Evolutionary conservation across 2,797 vertebrate genomes (phyloP).

Genomic region (Natrix natrix): DNA sequence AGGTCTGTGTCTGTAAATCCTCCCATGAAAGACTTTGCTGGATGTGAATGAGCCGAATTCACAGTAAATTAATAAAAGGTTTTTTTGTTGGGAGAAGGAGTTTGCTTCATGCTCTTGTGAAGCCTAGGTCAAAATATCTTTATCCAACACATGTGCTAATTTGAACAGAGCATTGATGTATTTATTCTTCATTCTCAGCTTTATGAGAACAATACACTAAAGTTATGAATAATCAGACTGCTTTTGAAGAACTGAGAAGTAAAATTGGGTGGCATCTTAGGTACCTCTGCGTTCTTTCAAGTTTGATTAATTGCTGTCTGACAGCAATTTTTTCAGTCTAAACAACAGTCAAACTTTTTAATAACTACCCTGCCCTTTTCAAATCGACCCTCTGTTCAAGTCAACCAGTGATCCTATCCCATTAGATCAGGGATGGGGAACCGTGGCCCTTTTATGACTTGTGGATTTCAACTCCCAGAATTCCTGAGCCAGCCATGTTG

Average conservation of each 20-base stretch:
- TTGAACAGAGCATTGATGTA: not conserved
- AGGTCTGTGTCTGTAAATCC: too few species aligned
- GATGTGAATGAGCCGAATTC: too few species aligned
- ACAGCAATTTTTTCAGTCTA: constrained; percentile 14
- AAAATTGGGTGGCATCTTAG: not conserved
- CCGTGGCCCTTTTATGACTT: not conserved
- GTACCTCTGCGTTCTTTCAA: not conserved
- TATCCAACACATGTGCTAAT: not conserved
- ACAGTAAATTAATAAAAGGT: too few species aligned
- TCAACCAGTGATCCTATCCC: not conserved
- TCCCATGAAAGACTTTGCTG: too few species aligned
- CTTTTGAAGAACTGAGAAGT: not conserved
- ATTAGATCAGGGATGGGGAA: not conserved
- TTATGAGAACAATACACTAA: not conserved
- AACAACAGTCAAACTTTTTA: not conserved
- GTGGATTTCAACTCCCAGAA: not conserved
- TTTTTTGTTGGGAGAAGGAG: too few species aligned
- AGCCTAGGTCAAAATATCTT: not conserved
- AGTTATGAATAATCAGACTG: not conserved
- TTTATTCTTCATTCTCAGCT: not conserved
- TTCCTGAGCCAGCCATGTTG: not conserved
- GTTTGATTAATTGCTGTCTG: not conserved
- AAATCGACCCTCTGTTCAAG: not conserved
- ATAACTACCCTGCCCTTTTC: not conserved
- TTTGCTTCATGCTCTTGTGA: too few species aligned